Evolutionary conservation across 2,797 vertebrate genomes (phyloP).

Genomic region (Picus viridis): DNA sequence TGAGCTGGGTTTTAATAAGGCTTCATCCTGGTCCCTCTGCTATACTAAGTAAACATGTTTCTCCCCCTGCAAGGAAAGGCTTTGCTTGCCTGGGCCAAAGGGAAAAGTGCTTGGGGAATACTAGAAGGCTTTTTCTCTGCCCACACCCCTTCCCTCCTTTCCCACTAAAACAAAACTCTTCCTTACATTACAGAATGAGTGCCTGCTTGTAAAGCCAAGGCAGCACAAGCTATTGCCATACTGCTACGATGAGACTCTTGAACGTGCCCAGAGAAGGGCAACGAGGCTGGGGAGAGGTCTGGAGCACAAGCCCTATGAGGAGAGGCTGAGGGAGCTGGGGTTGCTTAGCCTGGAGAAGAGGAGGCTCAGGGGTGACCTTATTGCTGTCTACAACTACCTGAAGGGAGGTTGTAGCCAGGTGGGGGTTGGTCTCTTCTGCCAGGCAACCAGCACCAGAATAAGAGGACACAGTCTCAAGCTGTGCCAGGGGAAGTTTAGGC

Average conservation of each 20-base stretch:
- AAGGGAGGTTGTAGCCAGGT: too few relatives aligned
- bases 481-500: too few relatives aligned
- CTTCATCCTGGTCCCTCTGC: constrained; percentile 33
- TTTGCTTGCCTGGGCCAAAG: constrained; percentile 5
- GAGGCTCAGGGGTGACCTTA: too few relatives aligned
- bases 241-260: not conserved
- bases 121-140: constrained; percentile 12
- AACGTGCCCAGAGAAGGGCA: too few relatives aligned
- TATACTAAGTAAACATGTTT: constrained; percentile 42
- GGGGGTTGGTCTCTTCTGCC: too few relatives aligned
- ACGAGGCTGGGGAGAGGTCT: too few relatives aligned
- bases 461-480: too few relatives aligned
- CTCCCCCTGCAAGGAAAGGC: constrained; percentile 22
- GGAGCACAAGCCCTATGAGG: too few relatives aligned
- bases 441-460: too few relatives aligned
- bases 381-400: too few relatives aligned
- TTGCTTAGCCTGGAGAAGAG: too few relatives aligned
- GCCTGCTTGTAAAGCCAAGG: not conserved
- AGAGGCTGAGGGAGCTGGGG: too few relatives aligned
- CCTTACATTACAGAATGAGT: not conserved
- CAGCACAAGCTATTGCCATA: not conserved
- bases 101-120: constrained; percentile 47
- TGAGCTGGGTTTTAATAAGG: constrained; percentile 75
- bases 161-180: not conserved
- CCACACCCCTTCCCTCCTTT: not conserved